Evolutionary conservation across 2,113 vertebrate species (phyloP), one percentile per base, ranked within the genome.

Genomic region (Pterocles orientalis): DNA sequence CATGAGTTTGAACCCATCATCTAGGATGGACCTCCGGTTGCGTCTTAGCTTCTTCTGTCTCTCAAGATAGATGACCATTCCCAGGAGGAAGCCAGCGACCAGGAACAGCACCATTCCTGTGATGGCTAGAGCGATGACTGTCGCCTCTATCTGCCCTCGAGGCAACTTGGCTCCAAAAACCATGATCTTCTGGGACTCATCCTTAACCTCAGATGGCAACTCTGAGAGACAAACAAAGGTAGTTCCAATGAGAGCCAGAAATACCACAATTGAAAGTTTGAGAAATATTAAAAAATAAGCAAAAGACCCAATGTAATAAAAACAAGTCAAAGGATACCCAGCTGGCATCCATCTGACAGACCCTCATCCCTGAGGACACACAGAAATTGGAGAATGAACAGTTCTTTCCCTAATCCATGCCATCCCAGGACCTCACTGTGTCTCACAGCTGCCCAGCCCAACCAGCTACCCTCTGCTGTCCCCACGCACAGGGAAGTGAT

Each of bases 11-110:
- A 98, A 98, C 53, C 98, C 97, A 0, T 98, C 98, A 73, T 98
- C 98, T 91, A 98, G 92, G 48, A 98, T 98, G 50, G 98, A 98
- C 66, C 98, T 96, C 41, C 98, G 95, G 77, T 98, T 98, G 66
- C 97, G 97, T 7, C 98, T 95, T 20, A 98, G 48, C 48, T 25
- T 94, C 93, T 69, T 98, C 4, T 98, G 98, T 33, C 76, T 97
- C 95, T 96, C 90, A 0, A 98, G 98, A 21, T 82, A 82, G 89
- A 98, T 73, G 33, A 98, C 84, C 31, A 93, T 41, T 69, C 94
- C 97, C 83, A 97, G 66, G 43, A 98, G 96, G 84, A 71, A 31
- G 33, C 93, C 50, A 88, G 64, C 25, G 6, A 86, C 56, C 58
- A 98, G 9, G 20, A 98, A 75, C 3, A 98, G 96, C 64, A 97